Evolutionary conservation across 2,888 invertebrate species (phyloP), one percentile per base, ranked within the genome.

Genomic region (Octonoba sinensis): DNA sequence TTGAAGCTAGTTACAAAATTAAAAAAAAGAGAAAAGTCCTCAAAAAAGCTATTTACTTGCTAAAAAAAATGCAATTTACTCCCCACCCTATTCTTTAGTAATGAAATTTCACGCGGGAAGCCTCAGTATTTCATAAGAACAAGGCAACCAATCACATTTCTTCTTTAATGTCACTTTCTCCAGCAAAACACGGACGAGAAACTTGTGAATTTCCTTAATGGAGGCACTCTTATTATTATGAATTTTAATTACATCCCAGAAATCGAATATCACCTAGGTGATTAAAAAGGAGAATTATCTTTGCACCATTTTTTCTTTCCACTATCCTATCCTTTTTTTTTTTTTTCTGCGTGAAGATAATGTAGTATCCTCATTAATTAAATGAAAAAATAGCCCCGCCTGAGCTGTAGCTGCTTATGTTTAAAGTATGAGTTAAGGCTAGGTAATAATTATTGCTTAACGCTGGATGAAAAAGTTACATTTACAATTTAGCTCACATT

Each of bases 201-300:
- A 24, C 18, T 36, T 6, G 36, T 46, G 62, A 62, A 56, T 70
- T 71, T 76, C 51, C 79, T 72, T 79, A 79, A 79, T 79, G 79
- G 79, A 51, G 44, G 71, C 54, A 56, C 56, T 54, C 66, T 76
- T 36, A 79, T 79, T 79, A 79, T 73, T 73, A 73, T 79, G 79
- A 79, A 79, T 79, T 79, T 79, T 79, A 79, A 79, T 79, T 79
- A 73, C 66, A 60, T 67, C 27, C 47, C 62, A 79, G 79, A 72
- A 72, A 73, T 67, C 67, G 60, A 73, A 79, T 79, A 73, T 79
- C 66, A 79, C 54, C 72, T 67, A 27, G 47, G 62, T 72, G 72
- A 71, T 79, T 72, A 78, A 66, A 65, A 44, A 27, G 36, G 47
- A 64, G 67, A 67, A 62, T 56, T 67, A 73, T 79, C 72, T 76